Percentiles rank a stretch among this genome's conserved stretches.
These are phyloP conservation scores for Salminus brasiliensis DNA, from an alignment of 2,113 vertebrate genomes.

Conservation along the genomic window DNA sequence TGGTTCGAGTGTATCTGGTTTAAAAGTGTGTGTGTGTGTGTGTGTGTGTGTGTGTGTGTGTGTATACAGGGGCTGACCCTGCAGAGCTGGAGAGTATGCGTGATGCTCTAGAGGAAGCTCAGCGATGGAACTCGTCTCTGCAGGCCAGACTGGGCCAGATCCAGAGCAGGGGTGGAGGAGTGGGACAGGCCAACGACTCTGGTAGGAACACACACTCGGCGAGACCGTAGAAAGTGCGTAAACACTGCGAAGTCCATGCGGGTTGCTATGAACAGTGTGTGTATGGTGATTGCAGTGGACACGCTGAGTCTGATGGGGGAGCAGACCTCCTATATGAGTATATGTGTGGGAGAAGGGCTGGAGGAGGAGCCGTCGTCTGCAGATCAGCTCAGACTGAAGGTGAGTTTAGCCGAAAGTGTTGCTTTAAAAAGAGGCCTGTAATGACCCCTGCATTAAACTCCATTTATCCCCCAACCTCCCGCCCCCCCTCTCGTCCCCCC, in stretches of 20 bases:
- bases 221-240: not conserved
- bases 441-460: no score
- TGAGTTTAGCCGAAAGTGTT: conserved; percentile 48
- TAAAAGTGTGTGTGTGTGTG: not conserved
- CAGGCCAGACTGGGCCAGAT: conserved; percentile 79
- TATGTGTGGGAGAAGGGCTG: conserved; percentile 84
- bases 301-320: conserved; percentile 86
- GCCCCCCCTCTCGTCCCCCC: no score
- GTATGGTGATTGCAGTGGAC: conserved; percentile 77
- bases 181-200: conserved; percentile 73
- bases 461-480: no score
- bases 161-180: conserved; percentile 77
- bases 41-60: conserved; percentile 4
- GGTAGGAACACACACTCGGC: conserved; percentile 49
- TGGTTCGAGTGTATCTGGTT: no score
- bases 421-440: no score
- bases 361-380: conserved; percentile 79
- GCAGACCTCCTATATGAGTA: conserved; percentile 96
- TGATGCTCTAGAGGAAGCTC: conserved; percentile 79
- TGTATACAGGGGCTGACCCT: conserved; percentile 60
- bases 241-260: no score
- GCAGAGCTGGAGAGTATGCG: conserved; percentile 74
- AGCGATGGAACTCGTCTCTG: conserved; percentile 79
- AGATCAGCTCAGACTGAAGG: conserved; percentile 87
- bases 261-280: conserved; percentile 12